A percentile compares a stretch with the other conserved stretches of the same genome.
These are phyloP conservation scores for Pampusana beccarii DNA, from an alignment of 2,113 vertebrate species.

Conservation along the genomic window DNA sequence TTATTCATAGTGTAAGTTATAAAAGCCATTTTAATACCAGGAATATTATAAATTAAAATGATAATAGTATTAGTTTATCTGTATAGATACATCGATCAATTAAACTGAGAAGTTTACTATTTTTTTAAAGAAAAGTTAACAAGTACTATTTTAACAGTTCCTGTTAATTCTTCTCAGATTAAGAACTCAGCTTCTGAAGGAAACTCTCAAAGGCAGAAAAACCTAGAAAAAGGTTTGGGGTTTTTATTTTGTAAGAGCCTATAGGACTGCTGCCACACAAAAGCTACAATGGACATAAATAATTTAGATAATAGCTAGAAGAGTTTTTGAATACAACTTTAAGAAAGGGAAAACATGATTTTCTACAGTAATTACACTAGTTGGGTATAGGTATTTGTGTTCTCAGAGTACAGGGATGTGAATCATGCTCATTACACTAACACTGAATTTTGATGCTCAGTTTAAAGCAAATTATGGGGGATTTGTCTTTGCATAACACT, in stretches of 20 bases:
- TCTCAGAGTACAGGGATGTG: background rate
- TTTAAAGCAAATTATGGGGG: background rate
- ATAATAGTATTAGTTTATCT: background rate
- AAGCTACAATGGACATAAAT: conserved; percentile 21
- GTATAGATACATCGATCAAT: background rate
- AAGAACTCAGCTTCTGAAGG: background rate
- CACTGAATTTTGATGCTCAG: background rate
- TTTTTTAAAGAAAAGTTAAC: background rate
- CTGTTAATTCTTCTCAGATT: background rate
- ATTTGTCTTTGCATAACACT: background rate
- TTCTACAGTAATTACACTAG: background rate
- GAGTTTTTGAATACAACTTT: background rate
- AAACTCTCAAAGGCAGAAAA: background rate
- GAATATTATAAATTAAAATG: background rate
- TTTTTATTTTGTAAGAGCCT: background rate
- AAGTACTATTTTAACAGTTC: background rate
- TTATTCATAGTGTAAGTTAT: background rate
- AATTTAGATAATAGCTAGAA: conserved; percentile 22
- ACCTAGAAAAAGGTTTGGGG: background rate
- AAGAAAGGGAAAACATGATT: background rate
- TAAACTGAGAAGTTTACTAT: background rate
- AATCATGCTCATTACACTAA: background rate
- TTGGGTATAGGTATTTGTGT: background rate
- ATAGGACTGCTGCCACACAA: conserved; percentile 20
- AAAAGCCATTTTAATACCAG: background rate